Percentiles rank a stretch among this genome's conserved stretches.
Conservation (phyloP, 1,140 invertebrate species). For the Paracyclopina nana region DNA sequence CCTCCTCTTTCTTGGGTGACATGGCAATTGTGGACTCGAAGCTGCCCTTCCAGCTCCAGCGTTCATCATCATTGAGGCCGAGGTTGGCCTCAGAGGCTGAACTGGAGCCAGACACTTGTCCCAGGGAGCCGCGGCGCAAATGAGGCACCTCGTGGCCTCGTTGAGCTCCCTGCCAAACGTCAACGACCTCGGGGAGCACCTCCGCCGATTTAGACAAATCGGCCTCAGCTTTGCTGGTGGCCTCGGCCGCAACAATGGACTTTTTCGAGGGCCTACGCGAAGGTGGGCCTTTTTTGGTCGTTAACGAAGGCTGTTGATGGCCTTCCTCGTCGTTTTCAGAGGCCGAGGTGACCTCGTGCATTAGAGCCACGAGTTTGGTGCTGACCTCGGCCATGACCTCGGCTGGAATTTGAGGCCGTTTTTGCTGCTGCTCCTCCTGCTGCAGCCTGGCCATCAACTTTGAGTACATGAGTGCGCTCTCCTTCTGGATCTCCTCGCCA, state of each 20-base stretch:
- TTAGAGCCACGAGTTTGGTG: constrained; percentile 61
- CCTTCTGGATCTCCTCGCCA: constrained; percentile 41
- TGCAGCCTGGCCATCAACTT: constrained; percentile 30
- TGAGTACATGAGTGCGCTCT: constrained; percentile 60
- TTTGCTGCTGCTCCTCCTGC: not conserved
- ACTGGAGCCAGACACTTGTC: not conserved
- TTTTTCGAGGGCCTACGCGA: not conserved
- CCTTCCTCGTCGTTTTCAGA: constrained; percentile 36
- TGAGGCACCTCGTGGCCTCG: constrained; percentile 29
- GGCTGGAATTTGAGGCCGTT: constrained; percentile 52
- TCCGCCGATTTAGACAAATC: not conserved
- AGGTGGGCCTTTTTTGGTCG: constrained; percentile 14
- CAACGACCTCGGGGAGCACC: constrained; percentile 15
- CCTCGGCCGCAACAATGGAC: too few species aligned
- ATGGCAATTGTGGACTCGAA: constrained; percentile 60
- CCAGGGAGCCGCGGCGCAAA: not conserved
- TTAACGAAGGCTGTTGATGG: constrained; percentile 18
- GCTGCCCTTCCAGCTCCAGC: constrained; percentile 69
- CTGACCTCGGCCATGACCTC: constrained; percentile 84
- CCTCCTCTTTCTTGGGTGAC: constrained; percentile 18
- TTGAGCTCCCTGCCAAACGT: constrained; percentile 28
- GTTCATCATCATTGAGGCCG: constrained; percentile 58
- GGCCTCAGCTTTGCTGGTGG: too few species aligned
- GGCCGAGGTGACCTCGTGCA: constrained; percentile 86
- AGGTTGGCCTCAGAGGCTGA: constrained; percentile 29